phyloP scores from a whole-genome alignment of 2,113 vertebrate species.

The Mustela nigripes region DNA sequence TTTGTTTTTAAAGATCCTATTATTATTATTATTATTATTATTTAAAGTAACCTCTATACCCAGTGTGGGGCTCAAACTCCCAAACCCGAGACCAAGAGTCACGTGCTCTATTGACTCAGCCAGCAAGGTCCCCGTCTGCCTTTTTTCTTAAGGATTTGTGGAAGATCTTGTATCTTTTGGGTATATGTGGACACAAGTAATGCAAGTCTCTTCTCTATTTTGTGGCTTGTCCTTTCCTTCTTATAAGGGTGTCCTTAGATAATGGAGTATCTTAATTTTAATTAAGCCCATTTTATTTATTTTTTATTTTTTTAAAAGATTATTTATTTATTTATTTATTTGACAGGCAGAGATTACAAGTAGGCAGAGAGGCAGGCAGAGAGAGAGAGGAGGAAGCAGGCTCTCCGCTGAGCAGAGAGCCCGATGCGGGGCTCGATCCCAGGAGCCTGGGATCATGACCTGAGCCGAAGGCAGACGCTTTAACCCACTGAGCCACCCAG shows the following conservation, averaged over 20 bases:
- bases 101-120: not conserved
- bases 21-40: not conserved
- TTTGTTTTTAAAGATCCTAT: not conserved
- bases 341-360: too few species aligned
- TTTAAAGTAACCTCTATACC: not conserved
- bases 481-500: too few species aligned
- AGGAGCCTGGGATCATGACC: too few species aligned
- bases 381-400: too few species aligned
- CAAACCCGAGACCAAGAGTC: not conserved
- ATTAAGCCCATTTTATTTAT: not conserved
- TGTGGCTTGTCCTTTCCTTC: not conserved
- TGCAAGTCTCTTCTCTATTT: not conserved
- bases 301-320: too few species aligned
- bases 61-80: not conserved
- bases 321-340: too few species aligned
- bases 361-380: too few species aligned
- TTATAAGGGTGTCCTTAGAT: not conserved
- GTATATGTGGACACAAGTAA: not conserved
- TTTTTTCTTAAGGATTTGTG: not conserved
- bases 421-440: too few species aligned
- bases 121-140: not conserved
- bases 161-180: not conserved
- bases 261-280: not conserved
- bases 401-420: too few species aligned
- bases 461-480: too few species aligned